These are phyloP conservation scores for Ichneumoninae sp. DNA, from an alignment of 2,888 invertebrate species.

Conservation along the genomic window DNA sequence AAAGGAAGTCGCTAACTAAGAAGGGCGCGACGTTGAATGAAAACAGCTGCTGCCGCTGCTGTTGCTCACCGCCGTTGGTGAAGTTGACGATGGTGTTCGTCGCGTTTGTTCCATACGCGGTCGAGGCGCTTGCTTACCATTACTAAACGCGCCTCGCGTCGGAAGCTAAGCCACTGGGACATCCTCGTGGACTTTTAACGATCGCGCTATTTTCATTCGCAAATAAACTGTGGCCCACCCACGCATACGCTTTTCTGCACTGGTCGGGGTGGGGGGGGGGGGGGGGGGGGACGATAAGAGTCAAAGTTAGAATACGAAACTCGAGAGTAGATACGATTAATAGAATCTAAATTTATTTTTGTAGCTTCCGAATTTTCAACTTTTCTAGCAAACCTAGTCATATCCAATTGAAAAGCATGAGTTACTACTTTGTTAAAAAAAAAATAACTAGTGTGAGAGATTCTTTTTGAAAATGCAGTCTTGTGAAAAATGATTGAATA, in stretches of 20 bases:
- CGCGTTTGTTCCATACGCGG: constrained; percentile 9
- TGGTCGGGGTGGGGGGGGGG: background rate
- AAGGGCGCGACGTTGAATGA: constrained; percentile 81
- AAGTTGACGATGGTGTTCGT: constrained; percentile 24
- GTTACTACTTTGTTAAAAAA: background rate
- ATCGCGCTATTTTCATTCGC: constrained; percentile 77
- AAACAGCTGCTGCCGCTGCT: constrained; percentile 80
- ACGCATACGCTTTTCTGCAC: constrained; percentile 33
- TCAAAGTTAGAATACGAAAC: constrained; percentile 1
- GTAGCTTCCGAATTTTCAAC: background rate
- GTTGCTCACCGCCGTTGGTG: constrained; percentile 4
- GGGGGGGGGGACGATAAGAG: background rate
- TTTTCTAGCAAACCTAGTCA: background rate
- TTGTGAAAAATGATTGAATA: background rate
- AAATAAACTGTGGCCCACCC: constrained; percentile 76
- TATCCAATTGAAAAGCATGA: background rate
- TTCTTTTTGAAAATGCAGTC: background rate
- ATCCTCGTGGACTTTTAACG: constrained; percentile 32
- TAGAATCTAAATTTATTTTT: background rate
- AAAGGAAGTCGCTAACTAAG: constrained; percentile 81
- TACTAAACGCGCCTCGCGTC: constrained; percentile 34
- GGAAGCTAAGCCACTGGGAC: background rate
- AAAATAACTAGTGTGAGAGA: background rate
- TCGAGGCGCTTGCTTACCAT: constrained; percentile 60
- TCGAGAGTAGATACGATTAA: background rate